Base-by-base conservation (phyloP, 2,797 vertebrate species). In the Bothrops alternatus region DNA sequence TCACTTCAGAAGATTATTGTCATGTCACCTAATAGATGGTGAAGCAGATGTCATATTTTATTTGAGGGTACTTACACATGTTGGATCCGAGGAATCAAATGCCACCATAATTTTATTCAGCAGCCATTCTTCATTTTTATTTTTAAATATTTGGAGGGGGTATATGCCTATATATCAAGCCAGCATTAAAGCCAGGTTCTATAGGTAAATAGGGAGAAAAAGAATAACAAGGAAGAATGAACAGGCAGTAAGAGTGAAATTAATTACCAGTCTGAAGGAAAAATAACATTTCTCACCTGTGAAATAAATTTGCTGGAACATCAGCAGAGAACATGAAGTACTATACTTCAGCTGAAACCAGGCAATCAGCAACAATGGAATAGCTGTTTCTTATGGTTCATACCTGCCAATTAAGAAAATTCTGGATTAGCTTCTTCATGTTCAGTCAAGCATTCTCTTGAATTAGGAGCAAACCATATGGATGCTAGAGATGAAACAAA, bases 1-100 rank as follows among this genome's bases (percentile, higher is more conserved):
- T 11, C 91, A 23, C 85, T 0, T 90, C 93, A 94, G 85, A 93
- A 73, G 3, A 88, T 93, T 92, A 94, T 5, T 95, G 94, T 85
- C 91, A 26, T 5, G 92, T 85, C 3, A 93, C 25, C 3, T 92
- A 93, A 94, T 90, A 53, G 10, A 93, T 37, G 92, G n/a, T 87
- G 93, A 95, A 3, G 2, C 89, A 73, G 86, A 57, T 56, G 16
- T 88, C 86, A 87, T 82, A 16, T 89, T 96, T 93, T 60, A 90
- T 26, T 86, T 92, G 86, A 90, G 50, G 93, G 4, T 55, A 90
- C 50, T 93, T 90, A 42, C 13, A 69, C 11, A 4, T 90, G 78
- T 91, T 91, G 92, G 8, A 26, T 93, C 20, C 37, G 60, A 93
- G 58, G 50, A 73, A 13, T 92, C 92, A 42, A 18, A 50, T 93